Evolutionary conservation across 2,113 vertebrate species (phyloP).

Genomic region (Triplophysa rosa): DNA sequence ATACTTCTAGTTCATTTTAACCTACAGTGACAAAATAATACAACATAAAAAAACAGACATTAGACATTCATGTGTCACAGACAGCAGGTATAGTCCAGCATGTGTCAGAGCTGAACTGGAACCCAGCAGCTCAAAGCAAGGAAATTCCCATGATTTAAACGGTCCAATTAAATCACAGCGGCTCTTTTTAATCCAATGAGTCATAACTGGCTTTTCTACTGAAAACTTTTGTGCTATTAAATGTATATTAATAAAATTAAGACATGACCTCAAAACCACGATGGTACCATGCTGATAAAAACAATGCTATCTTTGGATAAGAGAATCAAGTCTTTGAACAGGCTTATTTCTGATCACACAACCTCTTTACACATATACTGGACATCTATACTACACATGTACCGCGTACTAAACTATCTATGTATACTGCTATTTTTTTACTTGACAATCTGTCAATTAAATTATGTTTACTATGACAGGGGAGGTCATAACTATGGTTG

Average conservation of each 20-base stretch:
- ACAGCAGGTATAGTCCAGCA: background rate
- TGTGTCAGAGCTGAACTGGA: slow-evolving; percentile 6
- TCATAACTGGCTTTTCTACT: slow-evolving; percentile 26
- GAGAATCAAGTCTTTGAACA: background rate
- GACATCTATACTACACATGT: too few relatives aligned
- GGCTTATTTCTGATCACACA: too few relatives aligned
- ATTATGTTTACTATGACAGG: too few relatives aligned
- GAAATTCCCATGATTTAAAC: slow-evolving; percentile 34
- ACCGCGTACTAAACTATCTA: too few relatives aligned
- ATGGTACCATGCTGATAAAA: slow-evolving; percentile 24
- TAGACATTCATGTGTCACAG: background rate
- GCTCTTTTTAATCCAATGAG: slow-evolving; percentile 24
- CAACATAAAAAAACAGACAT: too few relatives aligned
- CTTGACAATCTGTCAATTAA: too few relatives aligned
- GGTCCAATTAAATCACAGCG: slow-evolving; percentile 3
- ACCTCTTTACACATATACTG: too few relatives aligned
- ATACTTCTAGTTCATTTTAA: background rate
- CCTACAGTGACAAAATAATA: too few relatives aligned
- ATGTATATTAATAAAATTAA: slow-evolving; percentile 25
- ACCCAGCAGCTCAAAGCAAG: slow-evolving; percentile 11
- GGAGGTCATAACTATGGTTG: slow-evolving; percentile 18
- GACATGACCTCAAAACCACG: slow-evolving; percentile 14
- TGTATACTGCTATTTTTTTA: too few relatives aligned
- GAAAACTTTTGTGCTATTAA: slow-evolving; percentile 28
- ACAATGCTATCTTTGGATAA: slow-evolving; percentile 22